A percentile compares a stretch with the other conserved stretches of the same genome.
These are phyloP conservation scores for Pseudomyrmex flavicornis DNA, from an alignment of 1,140 invertebrate genomes.

Conservation along the genomic window DNA sequence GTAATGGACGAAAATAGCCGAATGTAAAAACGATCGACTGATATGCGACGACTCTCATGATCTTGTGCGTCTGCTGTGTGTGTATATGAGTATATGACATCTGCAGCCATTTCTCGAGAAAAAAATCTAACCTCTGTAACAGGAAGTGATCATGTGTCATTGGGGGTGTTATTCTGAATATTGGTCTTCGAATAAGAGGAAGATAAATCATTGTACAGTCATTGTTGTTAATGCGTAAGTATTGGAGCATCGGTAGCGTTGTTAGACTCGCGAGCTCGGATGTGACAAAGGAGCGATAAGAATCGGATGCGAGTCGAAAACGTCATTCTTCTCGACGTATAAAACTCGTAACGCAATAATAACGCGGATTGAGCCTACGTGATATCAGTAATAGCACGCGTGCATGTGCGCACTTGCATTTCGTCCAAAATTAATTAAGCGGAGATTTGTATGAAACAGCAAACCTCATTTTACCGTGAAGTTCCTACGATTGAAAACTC, in stretches of 20 bases:
- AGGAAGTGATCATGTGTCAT: conserved; percentile 76
- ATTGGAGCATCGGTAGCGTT: not conserved
- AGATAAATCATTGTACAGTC: conserved; percentile 30
- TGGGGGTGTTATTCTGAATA: conserved; percentile 70
- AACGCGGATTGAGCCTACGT: no score
- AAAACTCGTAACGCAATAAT: not conserved
- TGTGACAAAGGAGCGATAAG: not conserved
- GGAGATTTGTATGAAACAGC: not conserved
- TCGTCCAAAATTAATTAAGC: no score
- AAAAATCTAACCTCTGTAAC: conserved; percentile 75
- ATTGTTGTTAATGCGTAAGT: conserved; percentile 29
- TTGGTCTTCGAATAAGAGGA: conserved; percentile 60
- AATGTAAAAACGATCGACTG: no score
- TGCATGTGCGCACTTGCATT: no score
- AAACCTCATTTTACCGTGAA: conserved; percentile 13
- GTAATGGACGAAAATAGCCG: no score
- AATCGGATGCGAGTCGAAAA: no score
- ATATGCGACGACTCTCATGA: no score
- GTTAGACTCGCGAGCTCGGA: not conserved
- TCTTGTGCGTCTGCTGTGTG: not conserved
- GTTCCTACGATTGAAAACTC: conserved; percentile 18
- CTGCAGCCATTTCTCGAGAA: conserved; percentile 71
- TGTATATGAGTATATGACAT: not conserved
- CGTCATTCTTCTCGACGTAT: not conserved
- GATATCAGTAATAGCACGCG: not conserved